Evolutionary conservation across 2,113 vertebrate species (phyloP).

Genomic region (Spea multiplicata): DNA sequence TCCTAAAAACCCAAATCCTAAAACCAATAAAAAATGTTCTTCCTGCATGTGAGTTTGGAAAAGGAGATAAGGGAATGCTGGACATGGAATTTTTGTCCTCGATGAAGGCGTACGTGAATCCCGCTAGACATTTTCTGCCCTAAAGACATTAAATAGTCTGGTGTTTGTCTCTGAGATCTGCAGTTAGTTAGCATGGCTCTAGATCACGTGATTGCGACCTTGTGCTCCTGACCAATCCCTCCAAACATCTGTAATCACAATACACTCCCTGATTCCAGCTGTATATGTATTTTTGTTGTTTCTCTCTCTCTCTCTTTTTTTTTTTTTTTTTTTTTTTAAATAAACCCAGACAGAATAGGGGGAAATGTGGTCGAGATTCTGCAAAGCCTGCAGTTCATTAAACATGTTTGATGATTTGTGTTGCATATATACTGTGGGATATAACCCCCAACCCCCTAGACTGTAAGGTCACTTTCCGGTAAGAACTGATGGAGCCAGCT

Average conservation of each 20-base stretch:
- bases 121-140: no score
- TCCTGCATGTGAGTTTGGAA: no score
- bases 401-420: not conserved
- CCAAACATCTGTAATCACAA: not conserved
- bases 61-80: no score
- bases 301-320: not conserved
- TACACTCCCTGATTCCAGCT: not conserved
- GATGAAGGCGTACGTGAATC: no score
- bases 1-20: no score
- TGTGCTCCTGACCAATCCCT: not conserved
- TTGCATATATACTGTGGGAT: not conserved
- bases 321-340: not conserved
- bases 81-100: no score
- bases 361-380: not conserved
- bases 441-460: not conserved
- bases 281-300: not conserved
- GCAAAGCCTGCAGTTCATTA: slow-evolving; percentile 1
- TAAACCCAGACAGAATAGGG: not conserved
- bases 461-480: slow-evolving; percentile 6
- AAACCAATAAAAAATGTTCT: no score
- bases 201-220: not conserved
- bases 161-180: not conserved
- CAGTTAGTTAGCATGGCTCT: not conserved
- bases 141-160: not conserved
- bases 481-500: not conserved